phyloP scores from a whole-genome alignment of 23 tunicate species.

The Halocynthia roretzi region DNA sequence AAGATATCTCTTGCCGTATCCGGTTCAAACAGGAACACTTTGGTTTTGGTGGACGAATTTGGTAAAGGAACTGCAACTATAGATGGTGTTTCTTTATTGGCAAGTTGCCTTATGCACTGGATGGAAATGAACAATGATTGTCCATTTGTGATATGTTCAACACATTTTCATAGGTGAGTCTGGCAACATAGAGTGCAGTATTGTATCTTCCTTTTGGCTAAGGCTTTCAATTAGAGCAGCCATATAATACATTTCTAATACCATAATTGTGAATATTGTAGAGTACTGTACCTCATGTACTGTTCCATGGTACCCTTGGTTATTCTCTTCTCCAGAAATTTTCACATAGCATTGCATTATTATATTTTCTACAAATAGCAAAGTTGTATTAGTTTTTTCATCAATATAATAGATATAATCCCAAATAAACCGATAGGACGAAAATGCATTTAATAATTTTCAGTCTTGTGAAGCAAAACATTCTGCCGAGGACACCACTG shows the following conservation, averaged over 20 bases:
- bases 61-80: slow-evolving; percentile 71
- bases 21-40: slow-evolving; percentile 23
- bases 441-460: background rate
- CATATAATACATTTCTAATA: no score
- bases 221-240: no score
- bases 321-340: no score
- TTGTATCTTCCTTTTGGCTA: no score
- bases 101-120: slow-evolving; percentile 48
- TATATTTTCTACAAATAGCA: no score
- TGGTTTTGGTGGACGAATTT: slow-evolving; percentile 81
- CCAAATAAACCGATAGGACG: background rate
- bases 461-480: slow-evolving; percentile 37
- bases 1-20: slow-evolving; percentile 42
- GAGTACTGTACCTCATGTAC: no score
- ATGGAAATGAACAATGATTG: slow-evolving; percentile 17
- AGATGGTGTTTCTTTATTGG: slow-evolving; percentile 65
- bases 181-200: background rate
- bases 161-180: slow-evolving; percentile 56
- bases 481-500: slow-evolving; percentile 29
- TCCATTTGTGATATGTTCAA: slow-evolving; percentile 61
- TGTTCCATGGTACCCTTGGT: no score
- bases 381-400: background rate
- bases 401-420: background rate
- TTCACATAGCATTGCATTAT: no score
- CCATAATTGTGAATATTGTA: no score